phyloP scores from a whole-genome alignment of 1,140 invertebrate species.

The Thrips palmi region DNA sequence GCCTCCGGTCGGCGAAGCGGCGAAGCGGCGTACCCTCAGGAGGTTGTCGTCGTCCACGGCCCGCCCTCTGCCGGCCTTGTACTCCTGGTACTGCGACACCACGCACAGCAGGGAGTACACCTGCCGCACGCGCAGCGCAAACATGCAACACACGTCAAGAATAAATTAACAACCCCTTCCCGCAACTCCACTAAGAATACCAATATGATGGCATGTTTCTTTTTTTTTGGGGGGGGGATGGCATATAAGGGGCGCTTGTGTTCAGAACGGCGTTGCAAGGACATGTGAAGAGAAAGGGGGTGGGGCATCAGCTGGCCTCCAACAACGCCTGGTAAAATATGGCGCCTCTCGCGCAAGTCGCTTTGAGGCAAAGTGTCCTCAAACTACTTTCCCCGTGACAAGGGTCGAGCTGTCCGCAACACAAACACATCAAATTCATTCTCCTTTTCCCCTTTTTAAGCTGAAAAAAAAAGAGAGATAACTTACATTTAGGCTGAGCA shows the following conservation, averaged over 20 bases:
- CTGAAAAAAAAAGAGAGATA: constrained; percentile 10
- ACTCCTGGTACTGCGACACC: constrained; percentile 64
- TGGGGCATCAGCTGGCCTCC: no score
- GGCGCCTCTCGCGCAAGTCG: no score
- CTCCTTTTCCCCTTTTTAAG: not conserved
- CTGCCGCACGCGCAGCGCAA: constrained; percentile 29
- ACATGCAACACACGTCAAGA: not conserved
- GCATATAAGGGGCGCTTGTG: no score
- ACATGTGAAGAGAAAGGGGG: no score
- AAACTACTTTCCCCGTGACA: no score
- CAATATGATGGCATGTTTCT: no score
- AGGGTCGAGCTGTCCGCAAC: no score
- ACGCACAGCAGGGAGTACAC: constrained; percentile 59
- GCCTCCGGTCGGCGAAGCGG: constrained; percentile 6
- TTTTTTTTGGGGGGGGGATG: not conserved
- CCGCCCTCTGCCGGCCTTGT: constrained; percentile 48
- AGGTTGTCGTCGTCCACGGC: constrained; percentile 27
- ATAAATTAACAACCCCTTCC: not conserved
- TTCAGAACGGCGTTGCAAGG: no score
- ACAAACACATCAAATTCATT: no score
- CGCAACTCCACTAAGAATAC: no score
- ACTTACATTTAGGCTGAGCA: constrained; percentile 42
- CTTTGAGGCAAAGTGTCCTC: no score
- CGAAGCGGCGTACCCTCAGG: not conserved
- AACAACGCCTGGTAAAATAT: no score